Evolutionary conservation across 2,888 invertebrate genomes (phyloP), one percentile per base, ranked within the genome.

Genomic region (Anthophora plumipes): DNA sequence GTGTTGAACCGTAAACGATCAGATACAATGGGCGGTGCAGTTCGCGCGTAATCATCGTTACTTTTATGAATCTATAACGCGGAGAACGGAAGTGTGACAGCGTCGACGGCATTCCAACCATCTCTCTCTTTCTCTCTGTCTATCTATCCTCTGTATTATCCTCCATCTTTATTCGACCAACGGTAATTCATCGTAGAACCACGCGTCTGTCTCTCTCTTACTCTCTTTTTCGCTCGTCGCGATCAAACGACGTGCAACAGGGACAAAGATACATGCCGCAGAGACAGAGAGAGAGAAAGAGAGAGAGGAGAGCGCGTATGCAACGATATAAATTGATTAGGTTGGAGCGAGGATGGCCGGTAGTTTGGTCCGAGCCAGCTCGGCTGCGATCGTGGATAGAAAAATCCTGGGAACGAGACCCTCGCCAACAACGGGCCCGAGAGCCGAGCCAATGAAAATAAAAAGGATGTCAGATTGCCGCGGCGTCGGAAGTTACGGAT

Each of bases 381-480:
- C 75, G 82, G 72, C 83, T 85, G 83, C 86, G 83, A 84, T 85
- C 89, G 88, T 83, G 90, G 92, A 92, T 93, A 92, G 92, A 92
- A 92, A 93, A 93, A 93, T 93, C 93, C 93, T 93, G 93, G 93
- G 93, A 93, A 93, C 93, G 92, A 91, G 90, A 90, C 88, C 91
- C 91, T 90, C 79, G 85, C 88, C 61, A 54, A 90, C 89, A 88
- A 89, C 90, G 89, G 89, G 89, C 85, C 86, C 90, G 88, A 89
- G 88, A 90, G 89, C 31, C 89, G 90, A 91, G 91, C 90, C 91
- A 93, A 93, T 92, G 91, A 93, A 93, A 93, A 93, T 93, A 93
- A 93, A 93, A 93, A 93, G 93, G 93, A 93, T 93, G 92, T 93
- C 93, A 93, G 93, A 93, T 93, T 92, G 93, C 92, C 91, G 92